Evolutionary conservation across 1,140 invertebrate species (phyloP).

Genomic region (Andricus grossulariae): DNA sequence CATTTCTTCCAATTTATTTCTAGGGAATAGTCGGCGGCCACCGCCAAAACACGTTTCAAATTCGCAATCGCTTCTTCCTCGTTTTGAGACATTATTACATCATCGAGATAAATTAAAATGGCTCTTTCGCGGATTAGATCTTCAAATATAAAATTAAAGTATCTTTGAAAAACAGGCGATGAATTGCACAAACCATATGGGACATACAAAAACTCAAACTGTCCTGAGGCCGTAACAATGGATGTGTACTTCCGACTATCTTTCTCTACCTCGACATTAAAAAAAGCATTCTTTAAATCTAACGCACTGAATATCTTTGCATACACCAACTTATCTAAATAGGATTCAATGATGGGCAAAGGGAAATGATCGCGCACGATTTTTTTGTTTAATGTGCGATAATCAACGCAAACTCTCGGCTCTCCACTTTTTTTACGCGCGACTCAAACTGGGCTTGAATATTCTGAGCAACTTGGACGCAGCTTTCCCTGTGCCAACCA

Average conservation of each 20-base stretch:
- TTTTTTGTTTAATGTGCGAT: constrained; percentile 44
- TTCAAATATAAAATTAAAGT: constrained; percentile 17
- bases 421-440: constrained; percentile 45
- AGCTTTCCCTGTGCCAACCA: constrained; percentile 40
- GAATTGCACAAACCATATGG: constrained; percentile 61
- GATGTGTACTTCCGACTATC: constrained; percentile 53
- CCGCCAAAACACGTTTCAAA: constrained; percentile 4
- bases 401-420: constrained; percentile 49
- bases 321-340: constrained; percentile 44
- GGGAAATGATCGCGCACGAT: too few species aligned
- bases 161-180: constrained; percentile 27
- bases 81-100: constrained; percentile 26
- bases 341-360: constrained; percentile 51
- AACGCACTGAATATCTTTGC: constrained; percentile 44
- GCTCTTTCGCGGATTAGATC: background rate
- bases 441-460: constrained; percentile 44
- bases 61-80: constrained; percentile 10
- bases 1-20: too few species aligned
- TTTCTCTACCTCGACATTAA: constrained; percentile 38
- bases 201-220: constrained; percentile 52
- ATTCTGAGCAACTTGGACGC: constrained; percentile 40
- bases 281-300: constrained; percentile 51
- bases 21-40: background rate
- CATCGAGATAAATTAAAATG: constrained; percentile 26
- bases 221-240: constrained; percentile 51